Evolutionary conservation across 2,888 invertebrate species (phyloP).

Genomic region (Gastrophysa polygoni): DNA sequence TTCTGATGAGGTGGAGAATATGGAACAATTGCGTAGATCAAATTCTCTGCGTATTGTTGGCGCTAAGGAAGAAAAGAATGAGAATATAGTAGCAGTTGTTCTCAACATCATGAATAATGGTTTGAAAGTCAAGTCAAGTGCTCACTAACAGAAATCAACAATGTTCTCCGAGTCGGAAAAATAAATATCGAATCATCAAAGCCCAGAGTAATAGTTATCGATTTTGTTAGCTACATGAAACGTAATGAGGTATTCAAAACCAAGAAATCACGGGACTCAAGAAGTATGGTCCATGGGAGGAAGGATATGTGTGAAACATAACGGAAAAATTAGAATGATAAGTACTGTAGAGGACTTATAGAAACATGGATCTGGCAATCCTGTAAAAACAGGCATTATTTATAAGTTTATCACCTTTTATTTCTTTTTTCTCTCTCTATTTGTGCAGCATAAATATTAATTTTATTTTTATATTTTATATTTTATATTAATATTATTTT

Average conservation of each 20-base stretch:
- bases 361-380: neutral
- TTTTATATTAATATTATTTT: no score
- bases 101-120: conserved; percentile 2
- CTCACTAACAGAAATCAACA: neutral
- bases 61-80: neutral
- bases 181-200: no score
- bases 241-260: no score
- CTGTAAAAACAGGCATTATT: neutral
- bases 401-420: neutral
- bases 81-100: neutral
- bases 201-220: no score
- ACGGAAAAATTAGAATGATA: neutral
- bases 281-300: neutral
- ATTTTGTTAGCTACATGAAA: no score
- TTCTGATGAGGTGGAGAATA: neutral
- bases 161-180: no score
- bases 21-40: neutral
- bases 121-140: neutral
- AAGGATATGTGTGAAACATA: conserved; percentile 2
- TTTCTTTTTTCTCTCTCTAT: neutral
- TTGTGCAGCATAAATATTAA: neutral
- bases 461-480: no score
- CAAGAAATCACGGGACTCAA: neutral
- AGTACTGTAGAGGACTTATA: neutral
- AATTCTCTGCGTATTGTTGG: conserved; percentile 1